Evolutionary conservation across 2,888 invertebrate genomes (phyloP).

Genomic region (Melanostoma mellinum): DNA sequence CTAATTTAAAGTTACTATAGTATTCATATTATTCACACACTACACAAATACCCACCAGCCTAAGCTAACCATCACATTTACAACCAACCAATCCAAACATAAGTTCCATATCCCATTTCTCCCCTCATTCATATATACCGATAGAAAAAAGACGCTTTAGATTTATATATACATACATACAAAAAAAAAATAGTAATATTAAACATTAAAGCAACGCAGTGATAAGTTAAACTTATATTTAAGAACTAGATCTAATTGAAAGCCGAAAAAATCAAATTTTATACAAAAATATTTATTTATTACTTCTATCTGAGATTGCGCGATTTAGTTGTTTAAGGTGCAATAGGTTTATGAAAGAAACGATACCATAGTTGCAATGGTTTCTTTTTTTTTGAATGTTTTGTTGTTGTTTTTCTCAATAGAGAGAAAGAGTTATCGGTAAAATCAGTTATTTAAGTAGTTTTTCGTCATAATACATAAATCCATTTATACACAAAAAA

Average conservation of each 20-base stretch:
- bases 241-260: slow-evolving; percentile 49
- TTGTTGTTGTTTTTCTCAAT: slow-evolving; percentile 37
- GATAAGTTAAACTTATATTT: slow-evolving; percentile 65
- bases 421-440: not conserved
- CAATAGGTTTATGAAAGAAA: slow-evolving; percentile 23
- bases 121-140: slow-evolving; percentile 23
- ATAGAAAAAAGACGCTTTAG: slow-evolving; percentile 53
- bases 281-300: slow-evolving; percentile 45
- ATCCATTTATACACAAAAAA: no score
- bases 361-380: slow-evolving; percentile 33
- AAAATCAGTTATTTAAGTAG: not conserved
- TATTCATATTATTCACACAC: slow-evolving; percentile 36
- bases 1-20: slow-evolving; percentile 37
- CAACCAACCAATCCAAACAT: not conserved
- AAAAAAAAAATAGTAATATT: slow-evolving; percentile 7
- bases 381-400: slow-evolving; percentile 1
- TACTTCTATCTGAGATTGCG: slow-evolving; percentile 50
- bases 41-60: slow-evolving; percentile 38
- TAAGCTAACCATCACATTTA: slow-evolving; percentile 12
- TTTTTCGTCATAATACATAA: no score
- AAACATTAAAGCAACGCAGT: slow-evolving; percentile 67
- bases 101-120: not conserved
- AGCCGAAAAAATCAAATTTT: slow-evolving; percentile 33
- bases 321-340: slow-evolving; percentile 33
- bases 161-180: slow-evolving; percentile 15